These are phyloP conservation scores for Anolis carolinensis DNA, from an alignment of 2,113 vertebrate genomes.

Conservation along the genomic window DNA sequence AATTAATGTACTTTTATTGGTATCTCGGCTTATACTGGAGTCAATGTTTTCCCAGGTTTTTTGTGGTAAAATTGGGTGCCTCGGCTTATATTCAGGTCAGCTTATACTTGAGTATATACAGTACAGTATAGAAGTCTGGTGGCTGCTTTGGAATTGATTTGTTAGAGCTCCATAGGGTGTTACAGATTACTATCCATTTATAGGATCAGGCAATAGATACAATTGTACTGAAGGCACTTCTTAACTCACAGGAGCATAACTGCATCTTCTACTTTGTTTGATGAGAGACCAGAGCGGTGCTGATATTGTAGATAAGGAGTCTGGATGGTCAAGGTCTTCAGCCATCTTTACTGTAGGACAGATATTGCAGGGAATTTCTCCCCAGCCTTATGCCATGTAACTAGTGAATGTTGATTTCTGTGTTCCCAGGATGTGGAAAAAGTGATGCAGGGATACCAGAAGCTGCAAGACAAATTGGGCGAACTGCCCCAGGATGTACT, in stretches of 20 bases:
- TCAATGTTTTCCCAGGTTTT: too few relatives aligned
- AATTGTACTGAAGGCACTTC: neutral
- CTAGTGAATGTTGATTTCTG: neutral
- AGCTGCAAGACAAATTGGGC: slow-evolving; percentile 74
- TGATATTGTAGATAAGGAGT: neutral
- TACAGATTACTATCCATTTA: neutral
- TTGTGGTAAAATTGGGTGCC: too few relatives aligned
- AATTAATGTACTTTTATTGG: too few relatives aligned
- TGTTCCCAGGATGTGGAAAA: slow-evolving; percentile 74
- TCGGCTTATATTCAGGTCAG: too few relatives aligned
- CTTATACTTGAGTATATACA: too few relatives aligned
- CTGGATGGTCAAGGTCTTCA: neutral
- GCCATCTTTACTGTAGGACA: fast-evolving
- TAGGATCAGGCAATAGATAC: neutral
- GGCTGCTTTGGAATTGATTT: too few relatives aligned
- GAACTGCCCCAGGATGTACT: slow-evolving; percentile 62
- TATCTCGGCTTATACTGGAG: too few relatives aligned
- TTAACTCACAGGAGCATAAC: neutral
- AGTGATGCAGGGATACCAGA: slow-evolving; percentile 68
- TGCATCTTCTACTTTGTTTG: neutral
- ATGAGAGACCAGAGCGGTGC: neutral
- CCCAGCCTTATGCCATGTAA: neutral
- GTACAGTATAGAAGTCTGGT: too few relatives aligned
- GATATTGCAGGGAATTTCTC: neutral
- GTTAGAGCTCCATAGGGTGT: neutral